Conservation (phyloP, 2,888 invertebrate genomes). For the Thelaira solivaga region DNA sequence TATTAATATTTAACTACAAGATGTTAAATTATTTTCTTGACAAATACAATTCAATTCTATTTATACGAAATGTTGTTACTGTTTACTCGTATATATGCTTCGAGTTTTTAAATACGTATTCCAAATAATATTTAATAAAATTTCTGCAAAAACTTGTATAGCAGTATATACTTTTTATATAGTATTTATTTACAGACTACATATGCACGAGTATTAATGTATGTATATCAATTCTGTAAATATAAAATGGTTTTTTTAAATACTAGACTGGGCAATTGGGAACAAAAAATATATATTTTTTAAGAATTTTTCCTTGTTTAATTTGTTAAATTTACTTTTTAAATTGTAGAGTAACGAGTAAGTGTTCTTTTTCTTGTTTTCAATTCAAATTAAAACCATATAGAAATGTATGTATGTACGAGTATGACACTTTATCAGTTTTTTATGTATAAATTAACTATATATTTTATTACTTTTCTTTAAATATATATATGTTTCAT, state of each 20-base stretch:
- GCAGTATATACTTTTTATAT: not conserved
- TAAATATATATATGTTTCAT: not conserved
- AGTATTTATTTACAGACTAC: not conserved
- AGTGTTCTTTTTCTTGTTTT: not conserved
- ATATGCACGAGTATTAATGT: too few relatives aligned
- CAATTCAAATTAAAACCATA: constrained; percentile 12
- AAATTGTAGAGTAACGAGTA: constrained; percentile 22
- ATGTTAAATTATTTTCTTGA: too few relatives aligned
- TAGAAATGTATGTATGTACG: constrained; percentile 27
- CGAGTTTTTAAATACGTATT: not conserved
- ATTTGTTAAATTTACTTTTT: constrained; percentile 20
- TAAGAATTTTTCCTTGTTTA: not conserved
- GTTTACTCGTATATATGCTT: too few relatives aligned
- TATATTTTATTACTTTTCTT: constrained; percentile 35
- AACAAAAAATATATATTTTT: not conserved
- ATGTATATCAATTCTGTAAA: too few relatives aligned
- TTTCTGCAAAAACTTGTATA: not conserved
- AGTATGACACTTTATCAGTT: constrained; percentile 37
- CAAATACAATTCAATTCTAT: too few relatives aligned
- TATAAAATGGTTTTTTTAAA: constrained; percentile 5
- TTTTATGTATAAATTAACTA: constrained; percentile 42
- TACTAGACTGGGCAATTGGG: constrained; percentile 32
- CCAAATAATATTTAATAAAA: not conserved
- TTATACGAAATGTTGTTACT: too few relatives aligned
- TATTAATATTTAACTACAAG: too few relatives aligned